phyloP scores from a whole-genome alignment of 2,113 vertebrate species.

The Semicossyphus pulcher region DNA sequence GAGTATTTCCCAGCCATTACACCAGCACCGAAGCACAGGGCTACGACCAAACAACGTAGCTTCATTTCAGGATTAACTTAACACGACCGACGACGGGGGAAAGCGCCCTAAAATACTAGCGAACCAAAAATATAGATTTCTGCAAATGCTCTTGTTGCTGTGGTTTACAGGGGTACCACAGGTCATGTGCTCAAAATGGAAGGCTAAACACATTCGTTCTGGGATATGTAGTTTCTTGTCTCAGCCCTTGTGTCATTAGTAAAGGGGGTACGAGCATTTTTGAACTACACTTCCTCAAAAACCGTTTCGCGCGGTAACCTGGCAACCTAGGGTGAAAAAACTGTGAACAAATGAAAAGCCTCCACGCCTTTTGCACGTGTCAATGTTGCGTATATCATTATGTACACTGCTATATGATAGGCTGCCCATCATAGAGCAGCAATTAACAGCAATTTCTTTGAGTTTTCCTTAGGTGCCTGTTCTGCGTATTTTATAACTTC shows the following conservation, averaged over 20 bases:
- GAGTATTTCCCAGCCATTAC: conserved; percentile 89
- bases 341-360: conserved; percentile 70
- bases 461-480: too few relatives aligned
- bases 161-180: not conserved
- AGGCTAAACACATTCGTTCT: conserved; percentile 16
- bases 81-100: not conserved
- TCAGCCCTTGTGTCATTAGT: rapidly evolving
- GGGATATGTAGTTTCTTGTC: conserved; percentile 67
- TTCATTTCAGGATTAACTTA: conserved; percentile 50
- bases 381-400: too few relatives aligned
- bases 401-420: too few relatives aligned
- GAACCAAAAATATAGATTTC: rapidly evolving
- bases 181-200: conserved; percentile 68
- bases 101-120: not conserved
- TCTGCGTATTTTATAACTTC: too few relatives aligned
- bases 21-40: conserved; percentile 58
- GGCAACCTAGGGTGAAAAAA: conserved; percentile 63
- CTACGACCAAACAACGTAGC: conserved; percentile 35
- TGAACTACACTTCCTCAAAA: conserved; percentile 64
- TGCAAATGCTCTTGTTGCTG: not conserved
- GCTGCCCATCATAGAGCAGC: too few relatives aligned
- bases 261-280: not conserved
- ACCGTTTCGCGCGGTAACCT: conserved; percentile 22
- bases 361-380: conserved; percentile 79
- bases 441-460: too few relatives aligned